These are phyloP conservation scores for Caradrina clavipalpis DNA, from an alignment of 2,888 invertebrate genomes.

Conservation along the genomic window DNA sequence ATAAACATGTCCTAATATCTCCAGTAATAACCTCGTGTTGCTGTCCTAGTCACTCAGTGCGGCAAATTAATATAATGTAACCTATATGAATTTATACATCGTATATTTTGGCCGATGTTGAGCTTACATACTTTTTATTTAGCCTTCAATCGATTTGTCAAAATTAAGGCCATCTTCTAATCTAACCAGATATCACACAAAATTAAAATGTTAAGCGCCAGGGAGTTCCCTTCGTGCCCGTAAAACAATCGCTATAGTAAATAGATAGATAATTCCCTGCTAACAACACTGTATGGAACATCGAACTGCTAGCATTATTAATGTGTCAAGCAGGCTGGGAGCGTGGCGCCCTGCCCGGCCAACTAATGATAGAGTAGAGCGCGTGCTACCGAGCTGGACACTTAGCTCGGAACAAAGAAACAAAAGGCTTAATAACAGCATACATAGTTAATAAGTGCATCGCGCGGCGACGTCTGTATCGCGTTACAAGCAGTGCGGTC, in stretches of 20 bases:
- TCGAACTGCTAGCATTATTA: not conserved
- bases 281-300: not conserved
- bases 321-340: not conserved
- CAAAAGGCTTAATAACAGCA: slow-evolving; percentile 14
- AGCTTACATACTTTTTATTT: not conserved
- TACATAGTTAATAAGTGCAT: slow-evolving; percentile 47
- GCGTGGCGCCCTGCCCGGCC: too few species aligned
- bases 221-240: not conserved
- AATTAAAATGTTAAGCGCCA: not conserved
- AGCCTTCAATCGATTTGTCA: slow-evolving; percentile 1
- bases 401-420: slow-evolving; percentile 31
- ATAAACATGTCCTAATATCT: too few species aligned
- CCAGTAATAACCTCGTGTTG: too few species aligned
- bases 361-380: slow-evolving; percentile 2
- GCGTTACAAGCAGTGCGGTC: slow-evolving; percentile 22
- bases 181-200: slow-evolving; percentile 11
- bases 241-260: not conserved
- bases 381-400: slow-evolving; percentile 7
- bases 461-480: slow-evolving; percentile 7
- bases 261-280: too few species aligned
- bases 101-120: not conserved
- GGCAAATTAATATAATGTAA: too few species aligned
- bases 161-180: slow-evolving; percentile 15
- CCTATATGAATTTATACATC: too few species aligned
- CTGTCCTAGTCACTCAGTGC: too few species aligned